These are phyloP conservation scores for Rhopalosiphum nymphaeae DNA, from an alignment of 2,888 invertebrate species.

Conservation along the genomic window DNA sequence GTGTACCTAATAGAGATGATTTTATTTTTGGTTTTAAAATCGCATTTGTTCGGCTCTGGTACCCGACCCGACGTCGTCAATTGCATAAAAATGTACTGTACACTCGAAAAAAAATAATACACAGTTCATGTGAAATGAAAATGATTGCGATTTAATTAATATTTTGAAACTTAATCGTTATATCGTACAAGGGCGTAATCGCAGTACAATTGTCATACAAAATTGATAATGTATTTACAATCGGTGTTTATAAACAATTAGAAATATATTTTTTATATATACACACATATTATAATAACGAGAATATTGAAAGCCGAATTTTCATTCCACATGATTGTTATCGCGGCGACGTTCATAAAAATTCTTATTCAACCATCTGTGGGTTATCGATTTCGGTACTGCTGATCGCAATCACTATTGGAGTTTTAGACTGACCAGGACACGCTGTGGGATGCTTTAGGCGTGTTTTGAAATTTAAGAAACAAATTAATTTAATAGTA, in stretches of 20 bases:
- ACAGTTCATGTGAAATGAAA: constrained; percentile 49
- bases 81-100: neutral
- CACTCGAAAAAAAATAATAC: constrained; percentile 24
- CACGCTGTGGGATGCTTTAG: neutral
- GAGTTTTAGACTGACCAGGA: neutral
- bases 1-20: neutral
- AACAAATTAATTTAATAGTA: neutral
- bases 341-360: constrained; percentile 11
- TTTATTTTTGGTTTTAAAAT: neutral
- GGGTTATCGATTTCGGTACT: neutral
- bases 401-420: neutral
- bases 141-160: constrained; percentile 38
- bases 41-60: neutral
- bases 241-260: neutral
- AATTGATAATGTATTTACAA: constrained; percentile 4
- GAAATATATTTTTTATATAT: neutral
- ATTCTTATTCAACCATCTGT: neutral
- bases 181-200: neutral
- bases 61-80: neutral
- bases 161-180: constrained; percentile 19
- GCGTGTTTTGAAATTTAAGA: neutral
- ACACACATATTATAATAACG: constrained; percentile 23
- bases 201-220: constrained; percentile 17
- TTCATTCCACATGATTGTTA: constrained; percentile 71
- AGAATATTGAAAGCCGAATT: constrained; percentile 70